Conservation (phyloP, 2,113 vertebrate genomes). For the Sitta europaea region DNA sequence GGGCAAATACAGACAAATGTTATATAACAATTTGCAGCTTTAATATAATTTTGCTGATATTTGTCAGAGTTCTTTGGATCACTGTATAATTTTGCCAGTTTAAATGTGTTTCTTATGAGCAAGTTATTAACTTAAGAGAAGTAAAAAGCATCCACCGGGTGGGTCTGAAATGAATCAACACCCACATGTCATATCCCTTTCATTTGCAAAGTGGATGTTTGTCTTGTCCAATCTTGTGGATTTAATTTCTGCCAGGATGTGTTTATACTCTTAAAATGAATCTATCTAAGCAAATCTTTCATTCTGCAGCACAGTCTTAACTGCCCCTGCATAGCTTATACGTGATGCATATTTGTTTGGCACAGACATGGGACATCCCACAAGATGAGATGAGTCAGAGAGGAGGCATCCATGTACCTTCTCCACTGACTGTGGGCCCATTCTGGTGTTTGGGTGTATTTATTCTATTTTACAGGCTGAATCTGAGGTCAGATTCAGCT, state of each 20-base stretch:
- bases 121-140: not conserved
- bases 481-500: not conserved
- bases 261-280: not conserved
- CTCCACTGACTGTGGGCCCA: not conserved
- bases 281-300: not conserved
- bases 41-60: not conserved
- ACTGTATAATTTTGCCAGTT: not conserved
- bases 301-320: not conserved
- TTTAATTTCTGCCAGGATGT: slow-evolving; percentile 31
- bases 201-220: slow-evolving; percentile 10
- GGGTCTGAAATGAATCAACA: slow-evolving; percentile 8
- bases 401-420: not conserved
- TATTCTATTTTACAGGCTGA: slow-evolving; percentile 11
- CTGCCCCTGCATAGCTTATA: not conserved
- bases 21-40: not conserved
- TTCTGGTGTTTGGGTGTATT: not conserved
- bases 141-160: not conserved
- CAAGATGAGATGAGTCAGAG: not conserved
- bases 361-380: not conserved
- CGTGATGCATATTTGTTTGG: not conserved
- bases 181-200: not conserved
- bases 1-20: not conserved
- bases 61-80: not conserved
- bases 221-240: not conserved
- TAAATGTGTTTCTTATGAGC: not conserved